Percentiles rank a stretch among this genome's conserved stretches.
Conservation (phyloP, 2,113 vertebrate genomes). For the Picathartes gymnocephalus region DNA sequence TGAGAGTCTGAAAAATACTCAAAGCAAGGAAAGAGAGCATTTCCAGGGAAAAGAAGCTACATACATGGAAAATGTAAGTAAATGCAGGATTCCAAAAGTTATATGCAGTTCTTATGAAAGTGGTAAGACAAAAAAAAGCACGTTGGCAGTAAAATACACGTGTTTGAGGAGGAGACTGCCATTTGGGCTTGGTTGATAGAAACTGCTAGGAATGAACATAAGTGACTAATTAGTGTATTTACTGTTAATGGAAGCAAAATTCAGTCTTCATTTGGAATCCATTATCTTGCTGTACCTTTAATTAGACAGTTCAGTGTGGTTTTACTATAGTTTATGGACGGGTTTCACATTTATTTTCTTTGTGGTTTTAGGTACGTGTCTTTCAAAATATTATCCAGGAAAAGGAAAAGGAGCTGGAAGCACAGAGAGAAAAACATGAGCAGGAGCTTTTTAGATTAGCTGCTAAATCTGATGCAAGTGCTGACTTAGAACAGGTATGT, state of each 20-base stretch:
- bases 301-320: background rate
- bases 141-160: rapidly evolving
- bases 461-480: constrained; percentile 86
- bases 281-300: background rate
- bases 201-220: background rate
- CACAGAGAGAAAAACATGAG: constrained; percentile 80
- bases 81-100: background rate
- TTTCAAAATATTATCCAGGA: constrained; percentile 85
- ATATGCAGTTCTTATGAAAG: background rate
- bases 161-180: background rate
- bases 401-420: constrained; percentile 77
- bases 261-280: background rate
- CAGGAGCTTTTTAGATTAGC: constrained; percentile 87
- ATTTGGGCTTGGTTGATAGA: background rate
- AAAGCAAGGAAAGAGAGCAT: constrained; percentile 75
- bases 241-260: background rate
- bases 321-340: background rate
- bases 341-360: background rate
- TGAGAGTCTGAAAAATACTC: constrained; percentile 74
- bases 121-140: background rate
- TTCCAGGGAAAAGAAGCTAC: constrained; percentile 82
- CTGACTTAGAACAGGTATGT: constrained; percentile 86
- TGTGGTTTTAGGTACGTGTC: constrained; percentile 73
- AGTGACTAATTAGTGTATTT: background rate
- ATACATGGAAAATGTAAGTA: constrained; percentile 81